Conservation (phyloP, 37 sponge, comb jelly and placozoan genomes). For the Chondrilla cf. caribensis region DNA sequence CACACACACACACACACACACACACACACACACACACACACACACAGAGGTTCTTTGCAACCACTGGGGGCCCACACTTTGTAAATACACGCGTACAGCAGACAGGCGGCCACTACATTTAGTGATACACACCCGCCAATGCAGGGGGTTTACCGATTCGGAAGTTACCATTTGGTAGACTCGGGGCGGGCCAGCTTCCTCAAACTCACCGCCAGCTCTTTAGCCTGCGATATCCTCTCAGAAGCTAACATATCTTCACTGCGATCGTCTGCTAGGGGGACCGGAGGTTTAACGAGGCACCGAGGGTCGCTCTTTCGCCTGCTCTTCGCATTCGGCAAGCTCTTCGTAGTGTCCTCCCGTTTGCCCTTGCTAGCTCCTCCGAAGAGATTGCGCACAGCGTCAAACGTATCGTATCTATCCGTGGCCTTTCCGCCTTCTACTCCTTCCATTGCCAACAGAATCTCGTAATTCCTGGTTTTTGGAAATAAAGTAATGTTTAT, state of each 20-base stretch:
- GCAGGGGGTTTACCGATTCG: too few species aligned
- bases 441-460: too few species aligned
- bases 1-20: slow-evolving; percentile 22
- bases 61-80: too few species aligned
- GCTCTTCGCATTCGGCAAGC: not conserved
- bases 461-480: too few species aligned
- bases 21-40: too few species aligned
- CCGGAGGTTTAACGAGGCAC: not conserved
- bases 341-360: not conserved
- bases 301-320: slow-evolving; percentile 17
- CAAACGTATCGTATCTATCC: slow-evolving; percentile 12
- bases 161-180: too few species aligned
- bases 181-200: too few species aligned
- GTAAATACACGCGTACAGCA: too few species aligned
- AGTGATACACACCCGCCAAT: too few species aligned
- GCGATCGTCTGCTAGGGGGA: not conserved
- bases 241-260: not conserved
- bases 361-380: not conserved
- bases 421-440: not conserved
- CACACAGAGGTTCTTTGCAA: too few species aligned
- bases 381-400: slow-evolving; percentile 2
- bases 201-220: slow-evolving; percentile 8
- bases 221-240: not conserved
- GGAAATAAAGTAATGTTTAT: too few species aligned
- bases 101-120: too few species aligned